Conservation (phyloP, 2,113 vertebrate genomes). For the Barnardius zonarius region DNA sequence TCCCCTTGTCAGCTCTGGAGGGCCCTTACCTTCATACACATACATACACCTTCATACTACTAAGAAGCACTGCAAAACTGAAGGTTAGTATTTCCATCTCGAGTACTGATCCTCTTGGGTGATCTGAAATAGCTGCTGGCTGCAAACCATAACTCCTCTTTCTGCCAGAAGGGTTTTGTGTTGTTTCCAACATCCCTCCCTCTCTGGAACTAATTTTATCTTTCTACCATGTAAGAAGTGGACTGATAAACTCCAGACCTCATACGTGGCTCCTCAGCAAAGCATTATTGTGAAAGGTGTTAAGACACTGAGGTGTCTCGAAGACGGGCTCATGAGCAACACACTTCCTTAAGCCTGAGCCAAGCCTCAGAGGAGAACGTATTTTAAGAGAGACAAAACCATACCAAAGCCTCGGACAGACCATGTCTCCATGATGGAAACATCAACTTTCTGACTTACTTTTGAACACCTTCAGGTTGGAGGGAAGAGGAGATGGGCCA, state of each 20-base stretch:
- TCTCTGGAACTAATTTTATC: conserved; percentile 48
- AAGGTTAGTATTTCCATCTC: neutral
- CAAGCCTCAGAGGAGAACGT: neutral
- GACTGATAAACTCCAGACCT: conserved; percentile 44
- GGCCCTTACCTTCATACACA: neutral
- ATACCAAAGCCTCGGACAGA: neutral
- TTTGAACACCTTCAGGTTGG: neutral
- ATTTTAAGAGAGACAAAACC: neutral
- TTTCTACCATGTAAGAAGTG: neutral
- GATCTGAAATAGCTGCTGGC: neutral
- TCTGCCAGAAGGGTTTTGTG: conserved; percentile 1
- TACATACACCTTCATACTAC: neutral
- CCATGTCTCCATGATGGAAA: neutral
- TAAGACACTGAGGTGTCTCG: neutral
- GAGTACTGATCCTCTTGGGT: neutral
- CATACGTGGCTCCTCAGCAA: neutral
- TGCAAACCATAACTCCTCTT: neutral
- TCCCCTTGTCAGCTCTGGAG: neutral
- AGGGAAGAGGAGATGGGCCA: neutral
- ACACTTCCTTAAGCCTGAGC: neutral
- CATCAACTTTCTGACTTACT: neutral
- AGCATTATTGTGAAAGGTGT: neutral
- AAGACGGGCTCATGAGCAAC: neutral
- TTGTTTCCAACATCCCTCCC: neutral
- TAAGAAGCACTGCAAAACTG: neutral